Percentiles rank a stretch among this genome's conserved stretches.
These are phyloP conservation scores for Catocala fraxini DNA, from an alignment of 2,888 invertebrate species.

Conservation along the genomic window DNA sequence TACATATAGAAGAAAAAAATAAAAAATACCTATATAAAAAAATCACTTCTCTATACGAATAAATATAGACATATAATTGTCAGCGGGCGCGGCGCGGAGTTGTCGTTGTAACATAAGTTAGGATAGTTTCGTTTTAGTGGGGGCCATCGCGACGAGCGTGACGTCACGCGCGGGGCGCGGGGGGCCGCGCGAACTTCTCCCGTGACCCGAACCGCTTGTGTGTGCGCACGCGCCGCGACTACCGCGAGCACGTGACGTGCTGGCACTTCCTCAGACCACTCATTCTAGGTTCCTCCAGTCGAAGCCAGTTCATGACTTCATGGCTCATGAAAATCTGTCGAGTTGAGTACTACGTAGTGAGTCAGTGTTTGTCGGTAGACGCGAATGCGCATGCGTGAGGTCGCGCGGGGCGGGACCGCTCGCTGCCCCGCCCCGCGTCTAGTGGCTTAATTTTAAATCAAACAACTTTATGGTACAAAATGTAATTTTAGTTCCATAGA, in stretches of 20 bases:
- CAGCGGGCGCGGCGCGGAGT: constrained; percentile 70
- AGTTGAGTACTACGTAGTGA: too few species aligned
- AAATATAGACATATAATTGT: constrained; percentile 70
- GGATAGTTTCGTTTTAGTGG: constrained; percentile 56
- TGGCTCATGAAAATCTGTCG: too few species aligned
- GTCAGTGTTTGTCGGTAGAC: background rate
- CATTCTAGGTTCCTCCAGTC: too few species aligned
- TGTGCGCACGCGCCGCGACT: constrained; percentile 26
- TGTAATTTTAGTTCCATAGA: constrained; percentile 85
- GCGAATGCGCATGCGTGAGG: constrained; percentile 23
- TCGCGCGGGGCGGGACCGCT: constrained; percentile 53
- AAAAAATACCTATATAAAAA: constrained; percentile 77
- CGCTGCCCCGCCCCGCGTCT: constrained; percentile 58
- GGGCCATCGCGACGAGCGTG: constrained; percentile 19
- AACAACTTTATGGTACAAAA: constrained; percentile 83
- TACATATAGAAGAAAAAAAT: constrained; percentile 75
- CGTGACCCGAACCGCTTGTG: constrained; percentile 60
- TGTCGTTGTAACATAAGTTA: constrained; percentile 64
- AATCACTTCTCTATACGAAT: constrained; percentile 77
- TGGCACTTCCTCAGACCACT: too few species aligned
- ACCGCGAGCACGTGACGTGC: background rate
- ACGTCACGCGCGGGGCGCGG: constrained; percentile 28
- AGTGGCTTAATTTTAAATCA: constrained; percentile 78
- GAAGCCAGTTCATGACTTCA: too few species aligned
- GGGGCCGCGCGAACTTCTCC: constrained; percentile 48